Evolutionary conservation across 2,797 vertebrate genomes (phyloP), one percentile per base, ranked within the genome.

Genomic region (Allobates femoralis): DNA sequence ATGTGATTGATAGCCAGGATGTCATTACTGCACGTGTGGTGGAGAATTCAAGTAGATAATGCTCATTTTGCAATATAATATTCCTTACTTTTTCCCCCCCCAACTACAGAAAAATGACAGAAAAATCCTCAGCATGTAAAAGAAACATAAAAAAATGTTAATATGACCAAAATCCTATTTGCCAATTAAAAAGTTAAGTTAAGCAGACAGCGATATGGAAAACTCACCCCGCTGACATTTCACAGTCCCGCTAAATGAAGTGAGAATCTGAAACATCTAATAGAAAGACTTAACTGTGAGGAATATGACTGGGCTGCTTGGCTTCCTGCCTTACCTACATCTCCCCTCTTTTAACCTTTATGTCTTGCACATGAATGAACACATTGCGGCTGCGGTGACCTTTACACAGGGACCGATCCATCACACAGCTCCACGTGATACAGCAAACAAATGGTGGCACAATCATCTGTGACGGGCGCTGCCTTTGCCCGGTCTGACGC

Each of bases 281-380:
- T 7, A 55, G 81, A 55, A 51, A 80, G 41, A 69, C 28, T 83
- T 83, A 90, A 23, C 69, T 87, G 28, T 84, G 85, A 71, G 80
- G 85, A 56, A 86, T 71, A 82, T 84, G 91, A 87, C 46, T 55
- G 79, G 87, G 89, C 88, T 88, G 89, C 88, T 91, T 90, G 91
- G 92, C 92, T 90, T 89, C 91, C 51, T 86, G 85, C 90, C 91
- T 89, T 87, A 90, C 90, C 91, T 92, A 90, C 86, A 90, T 58
- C 90, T 91, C 91, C 92, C 94, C 91, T 90, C 93, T 89, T 90
- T 88, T 96, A 95, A 96, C 96, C 96, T 97, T 97, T 97, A 91
- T 89, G 91, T 92, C 95, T 95, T 93, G 92, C 95, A 95, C 94
- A 93, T 88, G 90, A 96, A 92, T 87, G 91, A 96, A 91, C 93